A percentile compares a stretch with the other conserved stretches of the same genome.
phyloP scores from a whole-genome alignment of 2,797 vertebrate genomes.

The Diglossa cyanea region DNA sequence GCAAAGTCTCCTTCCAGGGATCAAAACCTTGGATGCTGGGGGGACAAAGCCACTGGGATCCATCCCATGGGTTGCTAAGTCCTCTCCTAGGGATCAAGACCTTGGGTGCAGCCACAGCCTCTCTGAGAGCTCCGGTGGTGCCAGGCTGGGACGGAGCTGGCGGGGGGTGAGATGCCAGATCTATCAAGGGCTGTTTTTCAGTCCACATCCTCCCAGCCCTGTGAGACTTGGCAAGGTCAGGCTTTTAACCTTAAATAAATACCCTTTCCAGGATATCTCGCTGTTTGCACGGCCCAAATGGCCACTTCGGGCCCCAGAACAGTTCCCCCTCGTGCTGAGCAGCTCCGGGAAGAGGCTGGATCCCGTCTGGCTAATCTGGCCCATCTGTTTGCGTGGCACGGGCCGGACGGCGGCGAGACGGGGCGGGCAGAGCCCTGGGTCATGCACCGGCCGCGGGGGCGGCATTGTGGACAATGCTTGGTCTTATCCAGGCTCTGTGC shows the following conservation, averaged over 20 bases:
- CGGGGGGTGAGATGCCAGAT: fast-evolving
- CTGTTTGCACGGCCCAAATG: background rate
- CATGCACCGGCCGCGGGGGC: fast-evolving
- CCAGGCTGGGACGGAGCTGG: background rate
- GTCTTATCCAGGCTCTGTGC: background rate
- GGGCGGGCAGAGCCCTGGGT: background rate
- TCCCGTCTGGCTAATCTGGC: background rate
- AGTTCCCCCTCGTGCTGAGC: fast-evolving
- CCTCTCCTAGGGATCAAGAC: background rate
- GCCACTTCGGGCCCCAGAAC: background rate
- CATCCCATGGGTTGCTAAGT: background rate
- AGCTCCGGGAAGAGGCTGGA: background rate
- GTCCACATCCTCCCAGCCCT: background rate
- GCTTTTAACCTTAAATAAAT: background rate
- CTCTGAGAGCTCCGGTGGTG: background rate
- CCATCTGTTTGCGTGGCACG: background rate
- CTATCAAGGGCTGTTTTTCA: fast-evolving
- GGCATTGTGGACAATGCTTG: background rate
- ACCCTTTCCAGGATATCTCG: fast-evolving
- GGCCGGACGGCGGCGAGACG: fast-evolving
- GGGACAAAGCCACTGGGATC: background rate
- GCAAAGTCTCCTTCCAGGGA: background rate
- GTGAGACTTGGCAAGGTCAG: fast-evolving
- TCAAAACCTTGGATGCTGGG: background rate
- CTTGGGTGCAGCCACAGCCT: background rate